These are phyloP conservation scores for Frankliniella fusca DNA, from an alignment of 2,888 invertebrate species.

Conservation along the genomic window DNA sequence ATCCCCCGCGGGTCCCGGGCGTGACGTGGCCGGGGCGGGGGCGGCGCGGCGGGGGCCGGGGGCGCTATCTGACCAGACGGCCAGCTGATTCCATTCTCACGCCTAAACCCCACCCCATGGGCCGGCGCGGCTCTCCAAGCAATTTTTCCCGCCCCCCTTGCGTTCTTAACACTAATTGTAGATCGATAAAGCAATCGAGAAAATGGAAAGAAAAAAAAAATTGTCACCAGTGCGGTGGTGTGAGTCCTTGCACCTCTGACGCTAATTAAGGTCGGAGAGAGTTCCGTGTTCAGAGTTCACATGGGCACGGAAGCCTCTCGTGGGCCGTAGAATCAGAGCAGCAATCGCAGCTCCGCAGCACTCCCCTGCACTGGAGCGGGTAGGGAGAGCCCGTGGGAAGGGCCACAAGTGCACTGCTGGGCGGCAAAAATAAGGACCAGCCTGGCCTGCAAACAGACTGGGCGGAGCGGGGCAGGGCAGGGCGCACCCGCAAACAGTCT, in stretches of 20 bases:
- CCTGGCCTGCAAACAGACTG: background rate
- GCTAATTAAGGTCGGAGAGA: no score
- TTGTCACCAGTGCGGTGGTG: no score
- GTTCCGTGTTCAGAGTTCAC: no score
- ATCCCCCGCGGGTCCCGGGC: background rate
- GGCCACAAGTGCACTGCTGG: background rate
- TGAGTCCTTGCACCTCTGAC: no score
- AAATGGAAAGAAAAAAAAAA: background rate
- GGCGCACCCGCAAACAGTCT: background rate
- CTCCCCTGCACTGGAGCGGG: no score
- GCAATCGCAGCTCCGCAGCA: background rate
- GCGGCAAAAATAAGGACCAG: background rate
- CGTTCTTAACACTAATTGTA: no score
- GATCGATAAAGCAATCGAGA: background rate
- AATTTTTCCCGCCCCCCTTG: no score
- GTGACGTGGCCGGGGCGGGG: background rate
- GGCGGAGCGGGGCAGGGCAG: background rate
- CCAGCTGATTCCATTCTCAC: background rate
- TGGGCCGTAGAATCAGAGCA: background rate
- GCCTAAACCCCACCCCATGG: background rate
- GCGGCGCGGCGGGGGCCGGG: background rate
- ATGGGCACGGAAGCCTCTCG: no score
- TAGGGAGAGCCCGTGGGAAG: background rate
- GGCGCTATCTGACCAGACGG: background rate
- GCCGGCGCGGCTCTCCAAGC: no score